Evolutionary conservation across 2,888 invertebrate species (phyloP), one percentile per base, ranked within the genome.

Genomic region (Neelides folsomi): DNA sequence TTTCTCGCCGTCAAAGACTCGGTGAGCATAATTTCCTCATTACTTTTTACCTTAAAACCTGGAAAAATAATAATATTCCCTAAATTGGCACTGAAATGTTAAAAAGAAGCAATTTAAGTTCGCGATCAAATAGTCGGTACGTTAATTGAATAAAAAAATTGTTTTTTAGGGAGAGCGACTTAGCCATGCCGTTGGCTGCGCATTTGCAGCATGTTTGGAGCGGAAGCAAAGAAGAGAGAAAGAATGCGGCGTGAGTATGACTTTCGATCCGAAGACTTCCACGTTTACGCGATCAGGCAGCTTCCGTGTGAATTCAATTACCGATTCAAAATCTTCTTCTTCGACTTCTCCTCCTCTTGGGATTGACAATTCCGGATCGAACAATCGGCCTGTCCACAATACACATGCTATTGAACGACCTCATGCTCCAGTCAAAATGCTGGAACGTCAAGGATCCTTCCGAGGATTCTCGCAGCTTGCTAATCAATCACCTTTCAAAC

Each of bases 141-240:
- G 27, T 27, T n/a, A 40, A 16, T 18, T 40, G 40, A 16, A 18
- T 40, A 9, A 8, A 16, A 6, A 6, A 40, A n/a, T 16, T 38
- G 18, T 37, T 36, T 47, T 41, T 35, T 66, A 82, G 82, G 98
- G 98, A 53, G 98, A 98, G 75, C 79, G 98, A 43, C 74, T 98
- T 60, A 95, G 95, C 66, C 98, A 99, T 74, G 98, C 98, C 1
- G 98, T 99, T 27, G 98, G 98, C 39, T 98, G 97, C 75, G 97
- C 98, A 46, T 98, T 98, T 74, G 92, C 95, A 50, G 92, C 95
- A 2, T 98, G 98, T 68, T 75, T 98, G 64, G 98, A 99, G 71
- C 80, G 92, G 67, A 99, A 98, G 72, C 94, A 97, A 72, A 86
- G 90, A 61, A 78, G 97, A 57, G 97, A 98, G 71, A 94, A 93